Conservation (phyloP, 2,113 vertebrate genomes). For the Festucalex cinctus region DNA sequence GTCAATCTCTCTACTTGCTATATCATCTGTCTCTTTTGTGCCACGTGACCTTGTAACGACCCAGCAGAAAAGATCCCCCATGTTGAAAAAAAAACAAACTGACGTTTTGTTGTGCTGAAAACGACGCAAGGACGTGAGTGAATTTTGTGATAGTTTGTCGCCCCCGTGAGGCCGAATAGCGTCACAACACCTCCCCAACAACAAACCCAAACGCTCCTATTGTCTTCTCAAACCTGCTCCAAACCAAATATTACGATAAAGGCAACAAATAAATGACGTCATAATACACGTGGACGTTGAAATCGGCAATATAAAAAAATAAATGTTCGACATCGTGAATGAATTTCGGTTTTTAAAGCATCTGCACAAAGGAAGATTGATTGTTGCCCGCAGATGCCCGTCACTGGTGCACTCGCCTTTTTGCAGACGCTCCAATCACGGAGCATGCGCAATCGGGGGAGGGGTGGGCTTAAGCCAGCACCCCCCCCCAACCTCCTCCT, state of each 20-base stretch:
- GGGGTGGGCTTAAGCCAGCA: slow-evolving; percentile 62
- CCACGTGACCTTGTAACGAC: background rate
- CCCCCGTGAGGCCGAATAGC: slow-evolving; percentile 42
- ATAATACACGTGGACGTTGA: background rate
- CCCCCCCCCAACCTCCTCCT: slow-evolving; percentile 5
- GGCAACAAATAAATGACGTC: slow-evolving; percentile 12
- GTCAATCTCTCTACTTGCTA: background rate
- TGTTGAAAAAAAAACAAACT: background rate
- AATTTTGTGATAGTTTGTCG: slow-evolving; percentile 20
- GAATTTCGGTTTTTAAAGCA: background rate
- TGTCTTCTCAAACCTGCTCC: slow-evolving; percentile 34
- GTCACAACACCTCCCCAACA: background rate
- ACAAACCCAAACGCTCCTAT: slow-evolving; percentile 9
- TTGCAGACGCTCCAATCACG: slow-evolving; percentile 65
- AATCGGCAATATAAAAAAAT: background rate
- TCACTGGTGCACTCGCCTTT: slow-evolving; percentile 57
- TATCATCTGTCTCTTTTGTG: background rate
- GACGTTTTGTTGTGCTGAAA: background rate
- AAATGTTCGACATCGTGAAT: background rate
- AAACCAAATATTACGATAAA: slow-evolving; percentile 4
- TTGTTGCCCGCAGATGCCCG: slow-evolving; percentile 67
- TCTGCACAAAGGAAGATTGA: slow-evolving; percentile 67
- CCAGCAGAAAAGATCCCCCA: background rate
- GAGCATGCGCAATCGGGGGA: slow-evolving; percentile 44
- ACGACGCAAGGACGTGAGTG: background rate